A percentile compares a stretch with the other conserved stretches of the same genome.
These are phyloP conservation scores for Drosophila seguyi DNA, from an alignment of 1,140 invertebrate species.

Conservation along the genomic window DNA sequence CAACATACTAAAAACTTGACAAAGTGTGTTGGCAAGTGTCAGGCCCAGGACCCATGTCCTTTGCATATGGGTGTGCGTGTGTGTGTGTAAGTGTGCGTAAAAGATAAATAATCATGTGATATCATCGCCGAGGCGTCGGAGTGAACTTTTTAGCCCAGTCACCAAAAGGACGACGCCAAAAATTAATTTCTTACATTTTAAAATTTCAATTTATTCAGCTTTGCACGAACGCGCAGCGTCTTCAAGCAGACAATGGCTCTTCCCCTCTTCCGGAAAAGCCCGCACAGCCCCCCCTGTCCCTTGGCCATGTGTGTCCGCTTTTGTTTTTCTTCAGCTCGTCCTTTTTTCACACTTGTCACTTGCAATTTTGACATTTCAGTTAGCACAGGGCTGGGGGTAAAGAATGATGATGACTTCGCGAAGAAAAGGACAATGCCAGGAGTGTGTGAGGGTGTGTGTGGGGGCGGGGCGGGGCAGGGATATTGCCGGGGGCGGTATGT, in stretches of 20 bases:
- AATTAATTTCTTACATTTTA: conserved; percentile 83
- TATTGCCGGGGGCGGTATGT: conserved; percentile 40
- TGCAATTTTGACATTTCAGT: conserved; percentile 83
- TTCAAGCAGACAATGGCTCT: conserved; percentile 65
- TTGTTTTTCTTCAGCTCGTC: conserved; percentile 75
- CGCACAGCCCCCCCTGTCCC: conserved; percentile 3
- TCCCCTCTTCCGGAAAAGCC: conserved; percentile 16
- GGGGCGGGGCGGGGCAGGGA: not conserved
- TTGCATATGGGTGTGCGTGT: conserved; percentile 73
- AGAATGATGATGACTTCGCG: conserved; percentile 35
- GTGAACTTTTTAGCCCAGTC: conserved; percentile 48
- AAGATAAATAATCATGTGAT: conserved; percentile 81
- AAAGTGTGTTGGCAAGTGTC: conserved; percentile 80
- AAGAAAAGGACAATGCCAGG: conserved; percentile 24
- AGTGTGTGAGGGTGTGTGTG: not conserved
- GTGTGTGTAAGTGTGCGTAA: conserved; percentile 72
- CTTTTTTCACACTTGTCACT: conserved; percentile 83
- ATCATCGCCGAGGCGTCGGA: conserved; percentile 62
- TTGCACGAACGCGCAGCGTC: conserved; percentile 74
- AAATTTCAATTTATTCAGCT: conserved; percentile 81
- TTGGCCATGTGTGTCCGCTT: conserved; percentile 57
- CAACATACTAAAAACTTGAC: conserved; percentile 82
- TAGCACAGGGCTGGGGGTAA: conserved; percentile 46
- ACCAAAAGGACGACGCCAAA: conserved; percentile 58
- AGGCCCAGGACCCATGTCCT: conserved; percentile 62